phyloP scores from a whole-genome alignment of 2,797 vertebrate species.

The Enteromius trimaculatus region DNA sequence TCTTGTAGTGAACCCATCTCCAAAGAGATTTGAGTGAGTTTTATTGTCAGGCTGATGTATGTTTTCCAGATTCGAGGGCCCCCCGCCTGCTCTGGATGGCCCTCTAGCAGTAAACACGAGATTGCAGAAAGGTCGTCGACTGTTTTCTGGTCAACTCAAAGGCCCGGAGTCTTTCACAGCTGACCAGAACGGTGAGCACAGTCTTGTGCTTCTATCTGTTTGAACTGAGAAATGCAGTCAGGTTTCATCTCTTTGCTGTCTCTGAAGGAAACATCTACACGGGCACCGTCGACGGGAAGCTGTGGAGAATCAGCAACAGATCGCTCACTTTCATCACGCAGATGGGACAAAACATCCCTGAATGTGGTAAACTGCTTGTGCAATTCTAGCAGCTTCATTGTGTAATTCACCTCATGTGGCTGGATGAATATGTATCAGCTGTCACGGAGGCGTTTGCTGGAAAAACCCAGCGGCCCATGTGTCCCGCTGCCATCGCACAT shows the following conservation, averaged over 20 bases:
- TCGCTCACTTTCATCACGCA: slow-evolving; percentile 76
- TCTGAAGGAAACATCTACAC: slow-evolving; percentile 77
- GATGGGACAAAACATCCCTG: slow-evolving; percentile 75
- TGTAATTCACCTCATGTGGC: neutral
- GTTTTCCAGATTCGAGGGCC: slow-evolving; percentile 71
- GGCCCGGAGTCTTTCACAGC: slow-evolving; percentile 77
- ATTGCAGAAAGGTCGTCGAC: slow-evolving; percentile 71
- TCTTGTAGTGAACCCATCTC: slow-evolving; percentile 14
- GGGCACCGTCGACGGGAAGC: slow-evolving; percentile 78
- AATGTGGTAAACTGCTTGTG: slow-evolving; percentile 69
- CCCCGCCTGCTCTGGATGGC: slow-evolving; percentile 72
- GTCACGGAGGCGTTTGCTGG: neutral
- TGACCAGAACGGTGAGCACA: slow-evolving; percentile 69
- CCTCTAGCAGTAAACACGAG: slow-evolving; percentile 73
- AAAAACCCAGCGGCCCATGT: slow-evolving; percentile 19
- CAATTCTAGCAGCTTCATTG: neutral
- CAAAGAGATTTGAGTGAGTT: neutral
- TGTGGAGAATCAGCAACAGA: slow-evolving; percentile 77
- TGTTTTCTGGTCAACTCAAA: slow-evolving; percentile 73
- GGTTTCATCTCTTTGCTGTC: neutral
- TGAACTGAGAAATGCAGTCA: neutral
- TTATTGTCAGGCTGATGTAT: neutral
- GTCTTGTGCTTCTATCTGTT: slow-evolving; percentile 2
- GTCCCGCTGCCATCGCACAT: slow-evolving; percentile 36
- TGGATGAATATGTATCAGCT: slow-evolving; percentile 18